A percentile compares a stretch with the other conserved stretches of the same genome.
These are phyloP conservation scores for Leucopsar rothschildi DNA, from an alignment of 2,113 vertebrate species.

Conservation along the genomic window DNA sequence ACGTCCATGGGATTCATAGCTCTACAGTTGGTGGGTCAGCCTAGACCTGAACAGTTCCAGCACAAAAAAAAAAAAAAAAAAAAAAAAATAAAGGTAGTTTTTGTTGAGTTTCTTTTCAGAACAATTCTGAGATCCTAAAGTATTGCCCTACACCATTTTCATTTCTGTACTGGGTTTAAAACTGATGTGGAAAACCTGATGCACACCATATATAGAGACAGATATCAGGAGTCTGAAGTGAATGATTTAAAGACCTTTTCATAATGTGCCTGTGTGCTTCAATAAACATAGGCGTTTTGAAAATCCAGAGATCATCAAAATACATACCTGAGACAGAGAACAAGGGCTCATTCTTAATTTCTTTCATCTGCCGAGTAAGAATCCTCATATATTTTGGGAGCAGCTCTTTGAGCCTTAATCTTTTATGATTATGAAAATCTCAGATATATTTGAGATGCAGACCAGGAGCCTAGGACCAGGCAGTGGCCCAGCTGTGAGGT, in stretches of 20 bases:
- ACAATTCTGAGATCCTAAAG: not conserved
- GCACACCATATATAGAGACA: not conserved
- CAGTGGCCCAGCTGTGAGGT: not conserved
- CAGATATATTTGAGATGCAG: not conserved
- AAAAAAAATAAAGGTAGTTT: not conserved
- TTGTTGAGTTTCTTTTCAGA: not conserved
- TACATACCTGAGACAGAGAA: fast-evolving
- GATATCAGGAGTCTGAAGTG: not conserved
- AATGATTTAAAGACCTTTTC: not conserved
- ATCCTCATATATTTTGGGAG: not conserved
- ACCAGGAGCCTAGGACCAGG: not conserved
- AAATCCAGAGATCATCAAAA: not conserved
- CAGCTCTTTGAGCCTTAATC: not conserved
- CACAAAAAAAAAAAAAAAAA: not conserved
- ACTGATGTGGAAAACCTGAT: not conserved
- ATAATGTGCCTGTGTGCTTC: not conserved
- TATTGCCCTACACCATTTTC: not conserved
- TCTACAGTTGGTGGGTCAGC: not conserved
- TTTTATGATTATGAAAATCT: not conserved
- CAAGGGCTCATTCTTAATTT: not conserved
- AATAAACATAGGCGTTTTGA: not conserved
- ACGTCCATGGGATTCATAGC: not conserved
- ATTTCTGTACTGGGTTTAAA: not conserved
- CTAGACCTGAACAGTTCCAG: not conserved
- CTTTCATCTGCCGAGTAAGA: not conserved